A percentile compares a stretch with the other conserved stretches of the same genome.
Conservation (phyloP, 2,888 invertebrate species). For the Raillietiella orientalis region DNA sequence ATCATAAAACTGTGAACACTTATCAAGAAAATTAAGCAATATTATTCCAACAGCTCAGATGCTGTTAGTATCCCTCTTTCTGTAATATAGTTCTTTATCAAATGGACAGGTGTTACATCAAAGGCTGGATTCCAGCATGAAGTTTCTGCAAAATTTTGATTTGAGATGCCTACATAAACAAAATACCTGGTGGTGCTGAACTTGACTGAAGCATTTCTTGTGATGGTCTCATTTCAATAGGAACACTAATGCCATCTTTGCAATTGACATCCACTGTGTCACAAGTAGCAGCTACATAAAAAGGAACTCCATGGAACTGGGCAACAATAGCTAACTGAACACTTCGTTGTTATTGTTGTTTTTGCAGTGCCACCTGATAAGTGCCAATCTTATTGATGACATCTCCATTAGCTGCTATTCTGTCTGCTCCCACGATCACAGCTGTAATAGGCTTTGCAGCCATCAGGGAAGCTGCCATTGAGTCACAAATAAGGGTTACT, state of each 20-base stretch:
- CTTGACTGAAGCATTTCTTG: conserved; percentile 54
- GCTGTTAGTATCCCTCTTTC: conserved; percentile 59
- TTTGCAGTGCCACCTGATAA: conserved; percentile 41
- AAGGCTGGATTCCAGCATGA: conserved; percentile 78
- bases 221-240: conserved; percentile 72
- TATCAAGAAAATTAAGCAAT: neutral
- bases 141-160: neutral
- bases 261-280: conserved; percentile 55
- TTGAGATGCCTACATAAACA: conserved; percentile 3
- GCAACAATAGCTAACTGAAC: conserved; percentile 53
- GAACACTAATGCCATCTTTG: conserved; percentile 45
- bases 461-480: conserved; percentile 77
- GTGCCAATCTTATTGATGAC: conserved; percentile 97
- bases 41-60: conserved; percentile 14
- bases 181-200: conserved; percentile 58
- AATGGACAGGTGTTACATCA: conserved; percentile 71
- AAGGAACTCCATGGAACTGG: conserved; percentile 61
- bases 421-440: conserved; percentile 89
- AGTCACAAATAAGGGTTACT: conserved; percentile 69
- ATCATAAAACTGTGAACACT: too few relatives aligned
- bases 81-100: conserved; percentile 80
- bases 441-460: conserved; percentile 46
- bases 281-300: conserved; percentile 76
- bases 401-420: conserved; percentile 85
- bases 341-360: neutral